phyloP scores from a whole-genome alignment of 2,888 invertebrate genomes.

The Aspidiotus rigidus region DNA sequence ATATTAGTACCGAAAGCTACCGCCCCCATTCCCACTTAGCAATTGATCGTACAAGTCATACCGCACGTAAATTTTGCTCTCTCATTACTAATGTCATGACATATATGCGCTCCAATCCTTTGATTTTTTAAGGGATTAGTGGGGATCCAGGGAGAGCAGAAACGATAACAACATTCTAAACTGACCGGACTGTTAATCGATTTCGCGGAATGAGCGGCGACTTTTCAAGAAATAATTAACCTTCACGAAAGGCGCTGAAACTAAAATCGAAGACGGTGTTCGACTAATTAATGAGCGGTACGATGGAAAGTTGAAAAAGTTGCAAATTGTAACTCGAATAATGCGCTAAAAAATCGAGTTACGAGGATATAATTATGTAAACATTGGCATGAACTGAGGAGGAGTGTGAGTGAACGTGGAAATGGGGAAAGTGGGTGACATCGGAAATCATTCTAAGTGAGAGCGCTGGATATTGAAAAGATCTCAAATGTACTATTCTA shows the following conservation, averaged over 20 bases:
- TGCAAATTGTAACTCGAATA: no score
- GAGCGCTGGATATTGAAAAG: no score
- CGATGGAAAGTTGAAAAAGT: no score
- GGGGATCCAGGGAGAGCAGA: conserved; percentile 24
- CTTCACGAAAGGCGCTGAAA: conserved; percentile 16
- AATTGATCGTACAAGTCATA: conserved; percentile 3
- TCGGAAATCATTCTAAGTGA: no score
- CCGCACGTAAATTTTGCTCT: conserved; percentile 15
- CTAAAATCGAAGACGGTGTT: no score
- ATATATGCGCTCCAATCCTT: conserved; percentile 16
- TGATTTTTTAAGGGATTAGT: conserved; percentile 29
- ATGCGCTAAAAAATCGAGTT: no score
- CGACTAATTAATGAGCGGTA: no score
- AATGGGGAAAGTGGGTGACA: no score
- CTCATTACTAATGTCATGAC: conserved; percentile 2
- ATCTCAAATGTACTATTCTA: no score
- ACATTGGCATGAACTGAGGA: no score
- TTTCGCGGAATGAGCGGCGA: background rate
- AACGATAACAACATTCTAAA: conserved; percentile 21
- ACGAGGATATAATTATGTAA: no score
- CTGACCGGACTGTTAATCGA: conserved; percentile 20
- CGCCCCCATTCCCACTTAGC: conserved; percentile 32
- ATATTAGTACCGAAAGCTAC: conserved; percentile 24
- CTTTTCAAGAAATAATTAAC: conserved; percentile 24
- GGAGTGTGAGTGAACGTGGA: no score